phyloP scores from a whole-genome alignment of 2,113 vertebrate species.

The Psilopsiagon aurifrons region DNA sequence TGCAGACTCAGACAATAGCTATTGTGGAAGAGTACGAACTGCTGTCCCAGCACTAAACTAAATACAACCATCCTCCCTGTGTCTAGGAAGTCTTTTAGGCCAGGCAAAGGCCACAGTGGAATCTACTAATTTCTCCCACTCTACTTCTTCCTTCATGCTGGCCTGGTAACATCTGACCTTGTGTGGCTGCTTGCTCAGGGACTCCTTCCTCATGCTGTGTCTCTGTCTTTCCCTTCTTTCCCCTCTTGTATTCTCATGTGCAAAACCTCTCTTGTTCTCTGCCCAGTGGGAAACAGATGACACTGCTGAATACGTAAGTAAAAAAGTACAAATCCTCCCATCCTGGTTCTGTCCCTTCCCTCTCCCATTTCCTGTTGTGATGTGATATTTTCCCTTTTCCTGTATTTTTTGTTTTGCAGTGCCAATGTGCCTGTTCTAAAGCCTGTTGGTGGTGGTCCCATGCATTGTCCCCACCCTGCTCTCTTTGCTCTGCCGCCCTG shows the following conservation, averaged over 20 bases:
- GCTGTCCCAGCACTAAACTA: conserved; percentile 26
- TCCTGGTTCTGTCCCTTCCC: conserved; percentile 11
- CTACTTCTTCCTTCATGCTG: conserved; percentile 44
- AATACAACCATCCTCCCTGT: neutral
- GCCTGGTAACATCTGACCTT: conserved; percentile 47
- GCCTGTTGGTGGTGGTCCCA: neutral
- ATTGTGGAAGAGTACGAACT: neutral
- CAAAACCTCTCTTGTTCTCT: conserved; percentile 80
- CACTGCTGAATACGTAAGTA: conserved; percentile 98
- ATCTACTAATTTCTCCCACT: conserved; percentile 41
- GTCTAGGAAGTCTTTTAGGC: conserved; percentile 10
- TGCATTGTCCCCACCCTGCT: neutral
- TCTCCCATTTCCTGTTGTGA: neutral
- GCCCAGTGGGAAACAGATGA: conserved; percentile 98
- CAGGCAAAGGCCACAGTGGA: conserved; percentile 14
- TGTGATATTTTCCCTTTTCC: conserved; percentile 31
- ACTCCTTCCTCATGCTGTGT: conserved; percentile 75
- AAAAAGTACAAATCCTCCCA: neutral
- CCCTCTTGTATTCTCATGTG: conserved; percentile 76
- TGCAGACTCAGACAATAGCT: neutral
- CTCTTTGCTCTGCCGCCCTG: neutral
- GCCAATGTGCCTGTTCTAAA: neutral
- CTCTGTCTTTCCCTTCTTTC: conserved; percentile 76
- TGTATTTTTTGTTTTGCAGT: neutral
- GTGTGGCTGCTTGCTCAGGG: conserved; percentile 49